phyloP scores from a whole-genome alignment of 2,797 vertebrate species.

The Xyrichtys novacula region DNA sequence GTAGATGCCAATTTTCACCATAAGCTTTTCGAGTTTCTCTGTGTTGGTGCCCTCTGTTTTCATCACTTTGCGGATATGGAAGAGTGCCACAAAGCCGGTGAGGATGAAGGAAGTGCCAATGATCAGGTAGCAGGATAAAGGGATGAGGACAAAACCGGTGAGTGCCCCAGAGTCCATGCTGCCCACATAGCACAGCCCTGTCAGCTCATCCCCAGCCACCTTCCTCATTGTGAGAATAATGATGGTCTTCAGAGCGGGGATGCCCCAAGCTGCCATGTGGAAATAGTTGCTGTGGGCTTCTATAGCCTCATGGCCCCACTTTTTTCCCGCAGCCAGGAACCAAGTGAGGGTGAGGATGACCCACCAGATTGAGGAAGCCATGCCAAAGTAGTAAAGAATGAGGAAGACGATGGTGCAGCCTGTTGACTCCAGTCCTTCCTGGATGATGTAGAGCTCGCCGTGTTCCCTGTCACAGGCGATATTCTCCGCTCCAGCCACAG shows the following conservation, averaged over 20 bases:
- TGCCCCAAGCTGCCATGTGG: conserved; percentile 97
- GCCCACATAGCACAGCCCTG: conserved; percentile 96
- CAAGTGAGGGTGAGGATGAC: conserved; percentile 97
- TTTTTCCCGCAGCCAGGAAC: conserved; percentile 97
- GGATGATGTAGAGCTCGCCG: conserved; percentile 94
- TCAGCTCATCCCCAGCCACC: conserved; percentile 96
- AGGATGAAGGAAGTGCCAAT: conserved; percentile 97
- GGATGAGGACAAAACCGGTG: conserved; percentile 95
- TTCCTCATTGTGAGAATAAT: conserved; percentile 96
- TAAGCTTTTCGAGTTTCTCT: conserved; percentile 97
- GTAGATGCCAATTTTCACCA: conserved; percentile 98
- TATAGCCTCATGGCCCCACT: conserved; percentile 98
- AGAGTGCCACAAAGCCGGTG: conserved; percentile 96
- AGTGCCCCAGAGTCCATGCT: conserved; percentile 91
- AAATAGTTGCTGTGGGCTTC: conserved; percentile 98
- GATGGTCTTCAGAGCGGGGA: conserved; percentile 96
- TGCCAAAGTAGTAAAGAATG: conserved; percentile 98
- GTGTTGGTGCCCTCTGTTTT: conserved; percentile 98
- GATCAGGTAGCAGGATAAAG: conserved; percentile 95
- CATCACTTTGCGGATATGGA: conserved; percentile 98
- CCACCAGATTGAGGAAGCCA: conserved; percentile 99
- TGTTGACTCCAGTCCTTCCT: conserved; percentile 96
- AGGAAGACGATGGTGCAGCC: conserved; percentile 98
- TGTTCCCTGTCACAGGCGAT: conserved; percentile 96
- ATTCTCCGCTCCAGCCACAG: conserved; percentile 93